Conservation (phyloP, 2,888 invertebrate species). For the Furcula furcula region DNA sequence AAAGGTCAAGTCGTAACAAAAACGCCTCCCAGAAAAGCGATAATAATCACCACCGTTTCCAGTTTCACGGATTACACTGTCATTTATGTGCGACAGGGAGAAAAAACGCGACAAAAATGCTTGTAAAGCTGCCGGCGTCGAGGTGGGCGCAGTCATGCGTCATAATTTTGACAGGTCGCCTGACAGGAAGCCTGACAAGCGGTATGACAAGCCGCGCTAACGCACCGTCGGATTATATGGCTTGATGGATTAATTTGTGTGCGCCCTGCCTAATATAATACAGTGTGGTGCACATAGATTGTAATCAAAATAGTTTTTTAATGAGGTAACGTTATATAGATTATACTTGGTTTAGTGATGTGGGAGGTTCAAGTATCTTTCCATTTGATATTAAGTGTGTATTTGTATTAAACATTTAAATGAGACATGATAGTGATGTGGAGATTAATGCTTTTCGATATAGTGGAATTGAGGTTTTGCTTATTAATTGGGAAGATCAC, state of each 20-base stretch:
- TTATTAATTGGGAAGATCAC: no score
- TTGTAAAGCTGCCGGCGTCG: constrained; percentile 47
- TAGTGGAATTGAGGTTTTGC: no score
- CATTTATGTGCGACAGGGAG: constrained; percentile 13
- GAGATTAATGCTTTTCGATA: no score
- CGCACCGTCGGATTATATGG: constrained; percentile 65
- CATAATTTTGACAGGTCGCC: constrained; percentile 70
- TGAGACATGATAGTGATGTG: not conserved
- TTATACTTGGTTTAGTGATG: constrained; percentile 14
- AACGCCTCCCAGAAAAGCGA: constrained; percentile 22
- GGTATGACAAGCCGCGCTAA: constrained; percentile 51
- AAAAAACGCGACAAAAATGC: constrained; percentile 32
- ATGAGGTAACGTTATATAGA: constrained; percentile 34
- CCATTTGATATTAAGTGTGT: not conserved
- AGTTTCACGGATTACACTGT: constrained; percentile 50
- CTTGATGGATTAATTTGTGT: constrained; percentile 75
- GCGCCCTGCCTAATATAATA: constrained; percentile 24
- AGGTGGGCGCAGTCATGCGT: constrained; percentile 72
- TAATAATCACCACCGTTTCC: constrained; percentile 45
- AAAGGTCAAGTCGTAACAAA: constrained; percentile 25
- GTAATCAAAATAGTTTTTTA: constrained; percentile 47
- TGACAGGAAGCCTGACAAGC: constrained; percentile 64
- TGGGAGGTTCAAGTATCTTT: constrained; percentile 20
- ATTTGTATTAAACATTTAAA: not conserved
- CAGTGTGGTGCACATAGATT: constrained; percentile 36